Percentiles rank a stretch among this genome's conserved stretches.
Conservation (phyloP, 2,888 invertebrate genomes). For the Drosophila cyrtoloma region DNA sequence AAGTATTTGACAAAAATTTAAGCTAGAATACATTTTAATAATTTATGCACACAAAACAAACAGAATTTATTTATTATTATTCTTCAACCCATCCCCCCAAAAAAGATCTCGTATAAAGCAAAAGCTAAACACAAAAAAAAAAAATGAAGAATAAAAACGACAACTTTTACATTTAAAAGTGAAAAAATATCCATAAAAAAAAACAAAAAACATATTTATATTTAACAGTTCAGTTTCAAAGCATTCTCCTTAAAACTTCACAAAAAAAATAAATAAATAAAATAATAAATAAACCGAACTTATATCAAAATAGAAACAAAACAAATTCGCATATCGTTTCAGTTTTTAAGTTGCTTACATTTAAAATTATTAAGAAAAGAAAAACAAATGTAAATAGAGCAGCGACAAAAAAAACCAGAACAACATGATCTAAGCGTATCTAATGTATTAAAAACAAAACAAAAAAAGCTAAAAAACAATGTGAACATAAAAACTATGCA, state of each 20-base stretch:
- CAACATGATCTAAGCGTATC: slow-evolving; percentile 41
- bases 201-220: neutral
- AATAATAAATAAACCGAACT: slow-evolving; percentile 15
- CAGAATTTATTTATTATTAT: slow-evolving; percentile 46
- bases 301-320: slow-evolving; percentile 28
- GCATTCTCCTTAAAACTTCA: neutral
- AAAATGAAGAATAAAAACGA: neutral
- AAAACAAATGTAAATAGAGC: slow-evolving; percentile 46
- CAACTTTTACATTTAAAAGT: slow-evolving; percentile 19
- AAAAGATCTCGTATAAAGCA: slow-evolving; percentile 50
- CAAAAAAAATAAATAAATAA: neutral
- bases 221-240: neutral
- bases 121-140: neutral
- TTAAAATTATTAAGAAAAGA: slow-evolving; percentile 3
- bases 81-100: slow-evolving; percentile 19
- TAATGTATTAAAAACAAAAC: slow-evolving; percentile 37
- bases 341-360: slow-evolving; percentile 24
- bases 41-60: slow-evolving; percentile 42
- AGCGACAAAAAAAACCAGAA: slow-evolving; percentile 18
- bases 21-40: slow-evolving; percentile 44
- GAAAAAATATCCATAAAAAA: slow-evolving; percentile 16
- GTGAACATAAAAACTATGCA: slow-evolving; percentile 72
- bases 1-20: slow-evolving; percentile 49
- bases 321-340: slow-evolving; percentile 30
- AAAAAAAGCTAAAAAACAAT: slow-evolving; percentile 60